These are phyloP conservation scores for Phalera bucephala DNA, from an alignment of 2,888 invertebrate species.

Conservation along the genomic window DNA sequence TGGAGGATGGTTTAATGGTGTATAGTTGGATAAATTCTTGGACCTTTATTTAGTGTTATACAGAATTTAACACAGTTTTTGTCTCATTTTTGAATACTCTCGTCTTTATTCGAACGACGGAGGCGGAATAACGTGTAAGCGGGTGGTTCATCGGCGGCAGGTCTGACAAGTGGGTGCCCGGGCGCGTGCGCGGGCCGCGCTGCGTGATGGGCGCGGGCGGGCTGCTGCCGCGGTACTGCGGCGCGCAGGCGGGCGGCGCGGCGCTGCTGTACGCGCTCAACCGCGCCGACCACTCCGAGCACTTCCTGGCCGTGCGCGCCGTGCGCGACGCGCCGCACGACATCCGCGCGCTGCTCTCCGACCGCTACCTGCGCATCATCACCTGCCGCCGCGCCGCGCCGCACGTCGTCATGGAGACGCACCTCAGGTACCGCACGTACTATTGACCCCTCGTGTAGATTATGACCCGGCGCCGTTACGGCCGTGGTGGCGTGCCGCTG, in stretches of 20 bases:
- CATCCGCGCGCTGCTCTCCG: slow-evolving; percentile 91
- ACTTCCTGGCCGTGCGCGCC: slow-evolving; percentile 92
- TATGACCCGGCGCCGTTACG: too few relatives aligned
- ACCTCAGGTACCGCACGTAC: slow-evolving; percentile 78
- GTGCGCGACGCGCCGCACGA: slow-evolving; percentile 90
- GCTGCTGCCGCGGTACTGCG: slow-evolving; percentile 91
- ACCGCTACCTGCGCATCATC: slow-evolving; percentile 88
- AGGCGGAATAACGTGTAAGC: too few relatives aligned
- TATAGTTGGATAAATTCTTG: too few relatives aligned
- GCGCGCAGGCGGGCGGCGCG: slow-evolving; percentile 89
- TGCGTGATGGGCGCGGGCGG: slow-evolving; percentile 91
- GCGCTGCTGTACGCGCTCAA: slow-evolving; percentile 88
- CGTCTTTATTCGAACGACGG: too few relatives aligned
- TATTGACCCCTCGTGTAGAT: too few relatives aligned
- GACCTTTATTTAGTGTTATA: too few relatives aligned
- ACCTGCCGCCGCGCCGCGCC: slow-evolving; percentile 81
- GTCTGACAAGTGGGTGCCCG: slow-evolving; percentile 86
- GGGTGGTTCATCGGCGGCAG: too few relatives aligned
- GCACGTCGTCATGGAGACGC: slow-evolving; percentile 84
- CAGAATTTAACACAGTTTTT: too few relatives aligned
- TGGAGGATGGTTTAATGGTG: too few relatives aligned
- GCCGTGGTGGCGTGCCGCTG: too few relatives aligned
- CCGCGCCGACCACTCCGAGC: slow-evolving; percentile 87
- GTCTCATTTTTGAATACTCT: too few relatives aligned
- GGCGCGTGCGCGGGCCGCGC: slow-evolving; percentile 86